Conservation (phyloP, 2,888 invertebrate genomes). For the Synanthedon formicaeformis region DNA sequence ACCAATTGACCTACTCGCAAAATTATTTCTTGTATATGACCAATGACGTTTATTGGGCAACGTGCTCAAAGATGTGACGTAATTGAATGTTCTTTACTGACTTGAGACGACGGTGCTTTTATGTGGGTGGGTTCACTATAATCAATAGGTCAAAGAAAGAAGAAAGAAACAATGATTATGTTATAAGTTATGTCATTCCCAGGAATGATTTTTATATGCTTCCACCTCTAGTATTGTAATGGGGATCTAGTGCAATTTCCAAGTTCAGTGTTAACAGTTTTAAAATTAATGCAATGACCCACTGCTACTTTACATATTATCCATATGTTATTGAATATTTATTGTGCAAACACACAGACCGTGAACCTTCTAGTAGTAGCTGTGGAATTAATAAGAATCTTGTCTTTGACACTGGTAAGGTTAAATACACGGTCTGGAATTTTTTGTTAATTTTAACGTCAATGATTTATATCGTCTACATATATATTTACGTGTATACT, state of each 20-base stretch:
- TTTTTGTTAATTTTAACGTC: too few relatives aligned
- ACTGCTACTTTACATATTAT: neutral
- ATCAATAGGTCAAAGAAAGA: neutral
- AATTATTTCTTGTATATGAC: constrained; percentile 22
- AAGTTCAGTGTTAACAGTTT: neutral
- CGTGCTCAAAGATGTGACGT: constrained; percentile 10
- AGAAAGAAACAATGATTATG: neutral
- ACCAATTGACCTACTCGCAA: constrained; percentile 28
- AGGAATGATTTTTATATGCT: too few relatives aligned
- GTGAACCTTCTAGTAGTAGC: constrained; percentile 18
- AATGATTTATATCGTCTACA: too few relatives aligned
- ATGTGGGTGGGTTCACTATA: neutral
- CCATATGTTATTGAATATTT: constrained; percentile 12
- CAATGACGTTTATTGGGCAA: constrained; percentile 33
- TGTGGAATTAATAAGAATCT: constrained; percentile 20
- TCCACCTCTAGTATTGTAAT: too few relatives aligned
- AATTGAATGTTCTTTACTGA: constrained; percentile 2
- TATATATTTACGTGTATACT: too few relatives aligned
- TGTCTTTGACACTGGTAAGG: constrained; percentile 15
- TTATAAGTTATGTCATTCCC: too few relatives aligned
- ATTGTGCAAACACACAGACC: constrained; percentile 24
- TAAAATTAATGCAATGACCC: constrained; percentile 1
- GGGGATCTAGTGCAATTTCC: neutral
- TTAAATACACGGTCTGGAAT: neutral
- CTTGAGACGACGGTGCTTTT: neutral